Evolutionary conservation across 2,888 invertebrate species (phyloP).

Genomic region (Mystacides longicornis): DNA sequence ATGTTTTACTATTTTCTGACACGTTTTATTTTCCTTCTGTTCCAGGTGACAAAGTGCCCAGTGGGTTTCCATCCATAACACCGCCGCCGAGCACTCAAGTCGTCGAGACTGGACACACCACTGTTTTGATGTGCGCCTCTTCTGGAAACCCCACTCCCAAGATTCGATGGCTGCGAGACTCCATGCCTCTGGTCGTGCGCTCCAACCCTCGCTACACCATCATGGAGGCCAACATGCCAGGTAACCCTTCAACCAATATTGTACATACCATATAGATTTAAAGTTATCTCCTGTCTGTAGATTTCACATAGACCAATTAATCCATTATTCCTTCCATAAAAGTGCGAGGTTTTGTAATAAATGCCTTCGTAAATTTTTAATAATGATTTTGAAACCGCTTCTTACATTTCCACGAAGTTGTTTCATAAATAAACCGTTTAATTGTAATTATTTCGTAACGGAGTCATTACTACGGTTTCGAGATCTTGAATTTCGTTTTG

Average conservation of each 20-base stretch:
- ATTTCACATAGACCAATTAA: too few species aligned
- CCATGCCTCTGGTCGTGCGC: slow-evolving; percentile 77
- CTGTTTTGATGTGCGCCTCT: slow-evolving; percentile 83
- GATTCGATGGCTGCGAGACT: slow-evolving; percentile 92
- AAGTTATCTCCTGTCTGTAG: too few species aligned
- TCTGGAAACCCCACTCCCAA: slow-evolving; percentile 73
- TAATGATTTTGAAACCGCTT: background rate
- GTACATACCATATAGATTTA: background rate
- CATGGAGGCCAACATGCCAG: slow-evolving; percentile 70
- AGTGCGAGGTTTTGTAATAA: background rate
- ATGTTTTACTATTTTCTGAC: too few species aligned
- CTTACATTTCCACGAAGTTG: too few species aligned
- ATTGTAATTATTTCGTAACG: too few species aligned
- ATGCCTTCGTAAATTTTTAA: background rate
- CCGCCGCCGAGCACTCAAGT: slow-evolving; percentile 87
- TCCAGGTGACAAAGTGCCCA: slow-evolving; percentile 75
- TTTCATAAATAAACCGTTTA: too few species aligned
- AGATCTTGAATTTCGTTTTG: too few species aligned
- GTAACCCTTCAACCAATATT: slow-evolving; percentile 37
- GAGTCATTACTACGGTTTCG: too few species aligned
- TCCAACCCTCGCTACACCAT: slow-evolving; percentile 79
- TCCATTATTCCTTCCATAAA: background rate
- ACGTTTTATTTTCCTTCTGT: slow-evolving; percentile 23
- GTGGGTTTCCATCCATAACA: slow-evolving; percentile 80
- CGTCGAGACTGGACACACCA: slow-evolving; percentile 91